Conservation (phyloP, 2,113 vertebrate species). For the Chloebia gouldiae region DNA sequence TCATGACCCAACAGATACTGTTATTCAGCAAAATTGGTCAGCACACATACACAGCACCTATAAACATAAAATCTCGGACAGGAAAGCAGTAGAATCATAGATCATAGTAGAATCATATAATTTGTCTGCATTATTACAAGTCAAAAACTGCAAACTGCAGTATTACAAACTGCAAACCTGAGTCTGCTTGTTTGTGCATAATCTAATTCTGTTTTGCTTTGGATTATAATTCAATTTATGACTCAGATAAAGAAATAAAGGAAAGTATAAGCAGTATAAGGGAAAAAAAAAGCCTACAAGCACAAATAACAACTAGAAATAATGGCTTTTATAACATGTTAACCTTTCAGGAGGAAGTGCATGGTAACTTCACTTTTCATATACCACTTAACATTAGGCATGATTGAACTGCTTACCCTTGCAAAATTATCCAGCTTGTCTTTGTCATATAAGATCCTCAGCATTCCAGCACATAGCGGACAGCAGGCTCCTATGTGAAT, state of each 20-base stretch:
- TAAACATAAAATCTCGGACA: background rate
- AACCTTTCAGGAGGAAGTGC: background rate
- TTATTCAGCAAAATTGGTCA: background rate
- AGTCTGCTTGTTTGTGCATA: background rate
- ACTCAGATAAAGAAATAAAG: background rate
- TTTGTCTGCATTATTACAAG: background rate
- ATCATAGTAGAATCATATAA: background rate
- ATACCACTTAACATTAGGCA: background rate
- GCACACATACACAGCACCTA: background rate
- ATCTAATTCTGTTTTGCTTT: background rate
- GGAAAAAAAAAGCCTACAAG: background rate
- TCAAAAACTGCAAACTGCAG: background rate
- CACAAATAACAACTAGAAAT: background rate
- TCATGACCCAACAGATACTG: background rate
- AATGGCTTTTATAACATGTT: background rate
- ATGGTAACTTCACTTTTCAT: background rate
- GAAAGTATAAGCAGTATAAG: background rate
- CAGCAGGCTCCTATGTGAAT: slow-evolving; percentile 88
- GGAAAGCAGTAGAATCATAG: background rate
- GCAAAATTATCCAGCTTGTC: slow-evolving; percentile 92
- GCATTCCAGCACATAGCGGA: slow-evolving; percentile 92
- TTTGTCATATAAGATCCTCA: slow-evolving; percentile 92
- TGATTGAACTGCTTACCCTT: slow-evolving; percentile 74
- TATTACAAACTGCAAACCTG: background rate
- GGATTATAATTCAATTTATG: background rate